Evolutionary conservation across 2,888 invertebrate genomes (phyloP), one percentile per base, ranked within the genome.

Genomic region (Agrochola macilenta): DNA sequence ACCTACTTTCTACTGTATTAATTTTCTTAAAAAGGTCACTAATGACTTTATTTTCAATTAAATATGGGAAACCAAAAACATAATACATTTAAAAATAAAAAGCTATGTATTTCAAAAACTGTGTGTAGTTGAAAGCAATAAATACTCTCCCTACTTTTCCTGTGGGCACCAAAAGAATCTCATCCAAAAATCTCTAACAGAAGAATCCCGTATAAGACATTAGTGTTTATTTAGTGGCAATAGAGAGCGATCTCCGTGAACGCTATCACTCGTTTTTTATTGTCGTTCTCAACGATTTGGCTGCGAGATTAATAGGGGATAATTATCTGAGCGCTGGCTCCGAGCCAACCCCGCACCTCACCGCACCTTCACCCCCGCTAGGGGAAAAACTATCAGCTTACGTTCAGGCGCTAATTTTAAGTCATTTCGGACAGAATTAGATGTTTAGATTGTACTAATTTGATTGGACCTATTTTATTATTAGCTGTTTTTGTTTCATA

Each of bases 281-380:
- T 88, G 84, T 84, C 88, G 88, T 87, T 88, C 87, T 88, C 89
- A 90, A 91, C 91, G 92, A 93, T 93, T 93, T 92, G 92, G 92
- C 91, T 89, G 85, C 78, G 89, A 93, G 93, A 94, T 94, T 94
- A 94, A 94, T 94, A 92, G 92, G 90, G 91, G 93, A 94, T 94
- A 93, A 94, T 94, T 94, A 94, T 93, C 91, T 89, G 90, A 84
- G 86, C 87, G 85, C 89, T 93, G 94, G 94, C 93, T 76, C 72
- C 39, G 75, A 75, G 93, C 94, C 94, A 93, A 83, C 73, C 77
- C 49, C 69, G n/a, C 68, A 63, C 72, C 78, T 58, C 68, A 71
- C 69, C 60, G 60, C 76, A 23, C 52, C 71, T 69, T 69, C 69
- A 58, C 74, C 72, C 73, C 35, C 39, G 79, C 58, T 39, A 43